Conservation (phyloP, 2,797 vertebrate species). For the Euphonia xanthogaster region DNA sequence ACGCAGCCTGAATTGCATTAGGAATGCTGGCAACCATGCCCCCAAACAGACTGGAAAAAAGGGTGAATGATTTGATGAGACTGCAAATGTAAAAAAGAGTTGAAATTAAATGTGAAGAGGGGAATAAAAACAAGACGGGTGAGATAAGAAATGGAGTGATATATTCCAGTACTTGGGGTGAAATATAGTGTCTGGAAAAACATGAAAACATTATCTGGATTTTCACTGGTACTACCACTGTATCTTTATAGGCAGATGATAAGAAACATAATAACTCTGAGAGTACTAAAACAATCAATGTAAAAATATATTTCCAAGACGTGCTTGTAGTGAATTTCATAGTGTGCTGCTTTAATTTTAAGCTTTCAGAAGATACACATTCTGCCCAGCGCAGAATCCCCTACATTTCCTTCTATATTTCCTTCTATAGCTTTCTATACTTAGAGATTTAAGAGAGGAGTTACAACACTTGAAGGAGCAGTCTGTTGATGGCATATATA, state of each 20-base stretch:
- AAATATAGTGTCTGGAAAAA: background rate
- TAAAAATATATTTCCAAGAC: constrained; percentile 15
- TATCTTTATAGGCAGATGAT: background rate
- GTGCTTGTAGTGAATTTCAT: background rate
- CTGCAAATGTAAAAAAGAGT: background rate
- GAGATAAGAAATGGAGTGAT: background rate
- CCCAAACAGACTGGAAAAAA: background rate
- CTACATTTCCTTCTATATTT: background rate
- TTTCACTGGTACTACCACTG: background rate
- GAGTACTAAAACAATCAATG: background rate
- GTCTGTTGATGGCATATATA: background rate
- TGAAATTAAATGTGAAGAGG: background rate
- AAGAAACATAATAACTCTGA: background rate
- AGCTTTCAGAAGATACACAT: background rate
- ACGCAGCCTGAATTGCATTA: background rate
- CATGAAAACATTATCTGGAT: constrained; percentile 14
- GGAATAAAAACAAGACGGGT: background rate
- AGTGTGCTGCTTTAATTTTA: background rate
- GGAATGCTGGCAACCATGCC: background rate
- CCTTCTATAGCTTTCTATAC: background rate
- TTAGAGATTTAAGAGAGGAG: background rate
- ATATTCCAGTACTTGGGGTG: background rate
- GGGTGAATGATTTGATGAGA: background rate
- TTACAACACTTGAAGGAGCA: background rate
- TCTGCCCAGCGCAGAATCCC: background rate